Conservation (phyloP, 2,797 vertebrate genomes). For the Novumbra hubbsi region DNA sequence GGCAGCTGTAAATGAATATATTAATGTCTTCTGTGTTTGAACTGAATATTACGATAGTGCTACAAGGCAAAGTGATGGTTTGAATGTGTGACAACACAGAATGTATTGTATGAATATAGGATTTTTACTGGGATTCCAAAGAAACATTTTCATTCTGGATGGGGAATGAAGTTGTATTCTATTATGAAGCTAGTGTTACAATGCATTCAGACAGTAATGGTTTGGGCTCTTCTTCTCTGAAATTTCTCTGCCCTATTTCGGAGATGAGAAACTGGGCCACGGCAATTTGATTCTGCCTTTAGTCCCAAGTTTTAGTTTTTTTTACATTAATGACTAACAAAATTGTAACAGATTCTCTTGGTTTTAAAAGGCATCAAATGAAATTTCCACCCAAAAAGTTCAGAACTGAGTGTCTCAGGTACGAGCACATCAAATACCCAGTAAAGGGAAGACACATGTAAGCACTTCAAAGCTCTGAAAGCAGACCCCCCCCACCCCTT, state of each 20-base stretch:
- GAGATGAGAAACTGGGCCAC: conserved; percentile 70
- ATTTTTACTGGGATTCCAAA: too few species aligned
- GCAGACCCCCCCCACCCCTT: too few species aligned
- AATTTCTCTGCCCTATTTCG: conserved; percentile 67
- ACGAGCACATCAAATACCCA: background rate
- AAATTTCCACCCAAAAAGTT: background rate
- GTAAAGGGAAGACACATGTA: background rate
- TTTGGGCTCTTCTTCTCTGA: conserved; percentile 51
- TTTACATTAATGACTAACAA: conserved; percentile 32
- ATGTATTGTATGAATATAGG: too few species aligned
- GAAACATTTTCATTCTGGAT: too few species aligned
- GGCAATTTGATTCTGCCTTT: conserved; percentile 65
- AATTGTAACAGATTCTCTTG: background rate
- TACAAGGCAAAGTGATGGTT: too few species aligned
- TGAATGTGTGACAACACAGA: too few species aligned
- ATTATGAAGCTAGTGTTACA: background rate
- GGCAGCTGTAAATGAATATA: too few species aligned
- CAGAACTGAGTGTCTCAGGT: background rate
- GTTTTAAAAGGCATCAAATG: background rate
- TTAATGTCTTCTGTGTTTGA: too few species aligned
- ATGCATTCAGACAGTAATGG: conserved; percentile 36
- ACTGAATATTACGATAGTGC: too few species aligned
- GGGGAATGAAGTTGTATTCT: too few species aligned
- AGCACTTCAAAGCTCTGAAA: background rate
- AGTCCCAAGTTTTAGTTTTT: conserved; percentile 59